These are phyloP conservation scores for Empis livida DNA, from an alignment of 2,888 invertebrate species.

Conservation along the genomic window DNA sequence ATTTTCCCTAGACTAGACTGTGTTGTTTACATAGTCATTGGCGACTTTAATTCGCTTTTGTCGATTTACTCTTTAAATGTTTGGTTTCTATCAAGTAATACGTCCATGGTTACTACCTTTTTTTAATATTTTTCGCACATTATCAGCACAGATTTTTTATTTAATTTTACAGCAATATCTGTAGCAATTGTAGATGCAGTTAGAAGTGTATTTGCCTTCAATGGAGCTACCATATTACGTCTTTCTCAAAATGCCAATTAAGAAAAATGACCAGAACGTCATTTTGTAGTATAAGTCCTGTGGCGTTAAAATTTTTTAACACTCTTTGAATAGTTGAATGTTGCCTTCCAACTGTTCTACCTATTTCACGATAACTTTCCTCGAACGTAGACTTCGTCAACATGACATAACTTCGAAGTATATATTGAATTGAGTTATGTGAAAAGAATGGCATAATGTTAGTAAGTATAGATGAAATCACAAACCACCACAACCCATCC, in stretches of 20 bases:
- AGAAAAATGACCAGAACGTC: conserved; percentile 5
- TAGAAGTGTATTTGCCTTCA: conserved; percentile 3
- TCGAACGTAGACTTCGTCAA: too few relatives aligned
- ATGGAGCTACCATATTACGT: conserved; percentile 1
- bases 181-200: conserved; percentile 3
- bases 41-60: neutral
- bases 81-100: neutral
- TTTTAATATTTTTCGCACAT: conserved; percentile 1
- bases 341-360: neutral
- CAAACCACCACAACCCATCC: too few relatives aligned
- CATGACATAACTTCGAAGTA: too few relatives aligned
- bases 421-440: too few relatives aligned
- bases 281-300: conserved; percentile 4
- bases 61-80: neutral
- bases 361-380: neutral
- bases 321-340: conserved; percentile 6
- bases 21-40: neutral
- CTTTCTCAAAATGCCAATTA: conserved; percentile 5
- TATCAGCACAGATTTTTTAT: conserved; percentile 2
- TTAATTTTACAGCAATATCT: neutral
- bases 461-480: too few relatives aligned
- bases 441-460: too few relatives aligned
- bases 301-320: conserved; percentile 8
- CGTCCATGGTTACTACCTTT: conserved; percentile 1
- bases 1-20: neutral